Evolutionary conservation across 1,140 invertebrate genomes (phyloP).

Genomic region (Dendroctonus valens): DNA sequence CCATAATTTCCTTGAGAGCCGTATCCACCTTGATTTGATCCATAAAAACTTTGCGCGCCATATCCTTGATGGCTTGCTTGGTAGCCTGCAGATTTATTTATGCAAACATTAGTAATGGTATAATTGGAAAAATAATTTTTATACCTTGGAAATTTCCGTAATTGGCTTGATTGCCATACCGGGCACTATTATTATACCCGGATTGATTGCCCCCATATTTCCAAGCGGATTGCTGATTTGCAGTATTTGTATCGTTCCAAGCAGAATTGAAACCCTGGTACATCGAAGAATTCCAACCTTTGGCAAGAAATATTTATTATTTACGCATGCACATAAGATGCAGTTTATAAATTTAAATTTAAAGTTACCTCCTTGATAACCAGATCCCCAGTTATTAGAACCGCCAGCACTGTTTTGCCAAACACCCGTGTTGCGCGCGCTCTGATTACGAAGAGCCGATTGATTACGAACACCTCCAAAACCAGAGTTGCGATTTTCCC

Average conservation of each 20-base stretch:
- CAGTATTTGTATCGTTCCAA: conserved; percentile 18
- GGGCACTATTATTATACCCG: conserved; percentile 8
- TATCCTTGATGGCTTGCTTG: conserved; percentile 10
- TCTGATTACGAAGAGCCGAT: not conserved
- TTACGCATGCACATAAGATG: not conserved
- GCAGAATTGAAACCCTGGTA: conserved; percentile 18
- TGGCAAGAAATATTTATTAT: not conserved
- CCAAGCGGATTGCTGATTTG: conserved; percentile 29
- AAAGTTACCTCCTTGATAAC: conserved; percentile 10
- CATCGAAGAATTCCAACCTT: conserved; percentile 21
- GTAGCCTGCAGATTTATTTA: conserved; percentile 2
- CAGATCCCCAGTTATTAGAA: conserved; percentile 6
- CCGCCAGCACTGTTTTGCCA: not conserved
- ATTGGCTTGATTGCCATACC: conserved; percentile 4
- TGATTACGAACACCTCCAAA: not conserved
- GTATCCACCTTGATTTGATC: conserved; percentile 11
- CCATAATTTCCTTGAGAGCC: conserved; percentile 31
- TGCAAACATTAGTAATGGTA: not conserved
- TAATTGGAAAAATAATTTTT: not conserved
- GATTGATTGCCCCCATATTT: conserved; percentile 21
- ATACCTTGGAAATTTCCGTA: conserved; percentile 12
- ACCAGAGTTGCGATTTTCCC: not conserved
- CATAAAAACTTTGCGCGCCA: conserved; percentile 6
- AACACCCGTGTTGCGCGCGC: too few species aligned
- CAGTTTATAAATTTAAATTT: not conserved